Evolutionary conservation across 2,797 vertebrate genomes (phyloP).

Genomic region (Halcyon smyrnensis): DNA sequence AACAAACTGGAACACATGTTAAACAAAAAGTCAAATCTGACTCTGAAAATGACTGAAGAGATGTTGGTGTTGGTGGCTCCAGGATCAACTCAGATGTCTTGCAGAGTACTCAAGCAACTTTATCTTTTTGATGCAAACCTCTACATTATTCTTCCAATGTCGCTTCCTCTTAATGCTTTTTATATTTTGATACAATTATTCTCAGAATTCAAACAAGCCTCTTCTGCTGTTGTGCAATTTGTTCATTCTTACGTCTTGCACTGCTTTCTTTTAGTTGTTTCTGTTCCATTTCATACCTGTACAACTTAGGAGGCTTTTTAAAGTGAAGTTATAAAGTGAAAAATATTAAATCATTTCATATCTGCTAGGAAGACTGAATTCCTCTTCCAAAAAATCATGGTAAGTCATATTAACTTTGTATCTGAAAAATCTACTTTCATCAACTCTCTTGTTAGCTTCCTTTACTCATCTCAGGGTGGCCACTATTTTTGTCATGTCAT

Average conservation of each 20-base stretch:
- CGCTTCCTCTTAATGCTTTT: background rate
- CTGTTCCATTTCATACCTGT: background rate
- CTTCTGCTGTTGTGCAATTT: background rate
- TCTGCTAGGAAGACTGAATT: constrained; percentile 11
- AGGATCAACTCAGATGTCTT: background rate
- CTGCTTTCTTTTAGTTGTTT: background rate
- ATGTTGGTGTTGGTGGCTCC: background rate
- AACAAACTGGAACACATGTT: background rate
- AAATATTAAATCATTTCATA: background rate
- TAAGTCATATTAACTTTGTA: background rate
- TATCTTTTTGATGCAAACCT: background rate
- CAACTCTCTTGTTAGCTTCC: background rate
- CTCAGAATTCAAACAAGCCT: background rate
- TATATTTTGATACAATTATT: background rate
- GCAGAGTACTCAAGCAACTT: background rate
- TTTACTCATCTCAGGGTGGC: background rate
- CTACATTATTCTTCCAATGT: background rate
- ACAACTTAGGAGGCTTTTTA: background rate
- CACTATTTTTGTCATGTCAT: background rate
- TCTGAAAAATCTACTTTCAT: constrained; percentile 3
- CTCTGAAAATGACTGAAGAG: background rate
- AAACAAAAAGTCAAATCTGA: background rate
- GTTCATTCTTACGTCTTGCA: background rate
- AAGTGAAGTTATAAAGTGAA: background rate
- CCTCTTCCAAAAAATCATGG: background rate